Evolutionary conservation across 1,140 invertebrate species (phyloP).

Genomic region (Pseudoatta argentina): DNA sequence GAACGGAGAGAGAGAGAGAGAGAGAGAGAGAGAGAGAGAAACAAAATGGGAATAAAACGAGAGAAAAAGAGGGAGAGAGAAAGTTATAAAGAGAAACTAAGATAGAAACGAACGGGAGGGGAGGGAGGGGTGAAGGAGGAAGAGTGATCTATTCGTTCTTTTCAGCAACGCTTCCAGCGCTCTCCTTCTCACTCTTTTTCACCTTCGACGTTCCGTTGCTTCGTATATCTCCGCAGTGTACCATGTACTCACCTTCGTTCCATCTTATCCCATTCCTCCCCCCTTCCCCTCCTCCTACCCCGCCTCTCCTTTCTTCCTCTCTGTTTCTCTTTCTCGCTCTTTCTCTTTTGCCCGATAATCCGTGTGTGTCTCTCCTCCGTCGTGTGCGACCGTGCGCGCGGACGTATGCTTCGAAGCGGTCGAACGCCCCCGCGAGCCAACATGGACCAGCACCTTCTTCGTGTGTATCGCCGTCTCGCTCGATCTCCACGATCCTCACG

Average conservation of each 20-base stretch:
- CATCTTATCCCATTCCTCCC: conserved; percentile 61
- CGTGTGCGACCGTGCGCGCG: conserved; percentile 62
- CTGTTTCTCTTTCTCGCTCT: not conserved
- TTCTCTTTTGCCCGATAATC: not conserved
- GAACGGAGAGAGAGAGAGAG: conserved; percentile 48
- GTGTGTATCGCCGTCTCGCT: conserved; percentile 74
- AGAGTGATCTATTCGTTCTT: conserved; percentile 71
- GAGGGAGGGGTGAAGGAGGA: not conserved
- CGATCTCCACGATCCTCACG: conserved; percentile 81
- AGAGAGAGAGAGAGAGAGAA: no score
- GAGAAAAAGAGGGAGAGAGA: conserved; percentile 37
- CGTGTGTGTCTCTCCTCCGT: conserved; percentile 32
- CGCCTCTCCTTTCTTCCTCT: no score
- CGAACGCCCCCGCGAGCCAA: conserved; percentile 79
- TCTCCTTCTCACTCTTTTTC: conserved; percentile 57
- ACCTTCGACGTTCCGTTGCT: conserved; percentile 53
- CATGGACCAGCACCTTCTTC: conserved; percentile 73
- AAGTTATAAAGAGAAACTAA: conserved; percentile 46
- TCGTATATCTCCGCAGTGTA: conserved; percentile 38
- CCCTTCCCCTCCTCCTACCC: no score
- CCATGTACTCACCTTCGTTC: conserved; percentile 61
- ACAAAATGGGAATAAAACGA: conserved; percentile 39
- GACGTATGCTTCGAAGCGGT: conserved; percentile 74
- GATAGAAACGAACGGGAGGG: conserved; percentile 25
- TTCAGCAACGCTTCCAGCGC: conserved; percentile 73